Base-by-base conservation (phyloP, 2,888 invertebrate genomes). In the Cremastinae sp. region DNA sequence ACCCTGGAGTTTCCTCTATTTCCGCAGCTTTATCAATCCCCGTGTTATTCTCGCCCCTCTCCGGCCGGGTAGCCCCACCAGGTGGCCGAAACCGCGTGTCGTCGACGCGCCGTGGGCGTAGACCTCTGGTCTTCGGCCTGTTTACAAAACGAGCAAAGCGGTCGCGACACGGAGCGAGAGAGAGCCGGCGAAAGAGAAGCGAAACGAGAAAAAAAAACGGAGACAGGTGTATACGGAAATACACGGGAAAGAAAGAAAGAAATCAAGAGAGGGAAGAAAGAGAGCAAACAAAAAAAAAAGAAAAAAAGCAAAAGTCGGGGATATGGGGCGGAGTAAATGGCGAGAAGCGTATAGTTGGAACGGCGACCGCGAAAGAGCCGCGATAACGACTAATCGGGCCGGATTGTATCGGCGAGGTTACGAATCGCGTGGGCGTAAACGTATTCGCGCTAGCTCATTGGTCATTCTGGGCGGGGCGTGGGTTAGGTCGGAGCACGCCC, bases 61-160 rank as follows among this genome's bases (percentile, higher is more conserved):
- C 38, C 22, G 8, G 36, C 16, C 12, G 16, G n/a, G n/a, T 56
- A 34, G 16, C 61, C 64, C 73, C 28, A 34, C 47, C 36, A 34
- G 22, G 12, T 38, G 12, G 93, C 7, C 8, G 38, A 47, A 12
- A 77, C 77, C 77, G 53, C 77, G 90, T 93, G 93, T 73, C 65
- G 53, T 82, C 88, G 90, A 86, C 43, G 36, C 73, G 83, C 84
- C 76, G 88, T 64, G 86, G 86, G 62, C 92, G 85, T 43, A 51
- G 10, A 91, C 41, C 75, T 14, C 36, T 22, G 18, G 18, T 4
- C 59, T 18, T 51, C 14, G 18, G 43, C 54, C 38, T 77, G 76
- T 77, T 77, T 74, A 77, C 76, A 74, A 77, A 65, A 61, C 54
- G 59, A 51, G 54, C 59, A 53, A 64, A 14, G 20, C 18, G 47